Evolutionary conservation across 2,888 invertebrate genomes (phyloP), one percentile per base, ranked within the genome.

Genomic region (Pasiphila rectangulata): DNA sequence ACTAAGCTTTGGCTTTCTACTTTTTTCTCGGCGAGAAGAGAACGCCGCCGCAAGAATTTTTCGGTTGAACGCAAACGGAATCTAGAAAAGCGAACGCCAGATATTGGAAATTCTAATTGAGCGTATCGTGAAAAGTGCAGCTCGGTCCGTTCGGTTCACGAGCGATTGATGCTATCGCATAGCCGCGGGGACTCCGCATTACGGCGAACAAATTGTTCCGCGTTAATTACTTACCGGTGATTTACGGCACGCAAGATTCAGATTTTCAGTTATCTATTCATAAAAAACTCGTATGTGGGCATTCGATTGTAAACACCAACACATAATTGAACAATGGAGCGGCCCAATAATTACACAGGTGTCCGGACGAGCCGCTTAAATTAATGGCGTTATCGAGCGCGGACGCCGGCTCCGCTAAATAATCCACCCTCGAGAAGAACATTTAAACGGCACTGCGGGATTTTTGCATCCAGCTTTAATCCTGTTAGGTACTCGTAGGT

Each of bases 1-100:
- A 73, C 75, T 75, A 76, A 79, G 74, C 72, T 75, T 75, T 72
- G 67, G 70, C 74, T 75, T 79, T 70, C 71, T 62, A 67, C 65
- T 72, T 72, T 76, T 70, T 68, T 64, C 61, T 57, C 63, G 63
- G 48, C 47, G 51, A 52, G 51, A 54, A 47, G 54, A 57, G 59
- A 51, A 59, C 63, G 68, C 66, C 61, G 68, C 66, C 59, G 57
- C 61, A 58, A 67, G 67, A 65, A 62, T 67, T 70, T 74, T 75
- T 72, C 67, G 66, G 64, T 67, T 61, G 56, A 57, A 66, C 68
- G 68, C 68, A 66, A 62, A 61, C 67, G 56, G 63, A 72, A 70
- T 74, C 65, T 68, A 66, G 60, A 69, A 73, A 69, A 55, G 63
- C 56, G 57, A 67, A 64, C 59, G 64, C 64, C 47, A 52, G 46